Evolutionary conservation across 2,888 invertebrate species (phyloP), one percentile per base, ranked within the genome.

Genomic region (Leucozona laternaria): DNA sequence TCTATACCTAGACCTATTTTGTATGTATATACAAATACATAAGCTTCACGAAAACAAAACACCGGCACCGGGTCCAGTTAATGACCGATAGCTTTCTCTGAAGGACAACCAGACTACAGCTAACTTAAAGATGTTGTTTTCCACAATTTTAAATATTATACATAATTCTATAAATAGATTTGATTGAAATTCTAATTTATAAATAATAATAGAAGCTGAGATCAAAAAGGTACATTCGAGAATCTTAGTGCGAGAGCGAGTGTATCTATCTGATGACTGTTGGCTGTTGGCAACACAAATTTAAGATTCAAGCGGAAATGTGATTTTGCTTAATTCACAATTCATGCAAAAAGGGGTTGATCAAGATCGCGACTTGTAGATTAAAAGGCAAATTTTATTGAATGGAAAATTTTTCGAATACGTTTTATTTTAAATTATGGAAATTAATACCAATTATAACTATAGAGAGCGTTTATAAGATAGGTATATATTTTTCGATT

Each of bases 401-500:
- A 68, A 68, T 68, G 66, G 66, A 68, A 68, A 68, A 11, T 68
- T 68, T 68, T 37, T 50, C 22, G 10, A 62, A 43, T 15, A n/a
- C 20, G 28, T 1, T 43, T n/a, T 15, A 25, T 60, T 57, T 40
- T 11, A 34, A 40, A 34, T 11, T 34, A 34, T 15, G 15, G 13
- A 40, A 34, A 34, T n/a, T n/a, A n/a, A n/a, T n/a, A n/a, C n/a
- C n/a, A n/a, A n/a, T n/a, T n/a, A n/a, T n/a, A n/a, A n/a, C n/a
- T n/a, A n/a, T n/a, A n/a, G n/a, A n/a, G n/a, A n/a, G n/a, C n/a
- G n/a, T n/a, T n/a, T n/a, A n/a, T n/a, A n/a, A n/a, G n/a, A n/a
- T n/a, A n/a, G n/a, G n/a, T n/a, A n/a, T n/a, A n/a, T n/a, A n/a
- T n/a, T n/a, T n/a, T n/a, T n/a, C n/a, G n/a, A n/a, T n/a, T n/a